Base-by-base conservation (phyloP, 2,888 invertebrate species). In the Drosophila demipolita region DNA sequence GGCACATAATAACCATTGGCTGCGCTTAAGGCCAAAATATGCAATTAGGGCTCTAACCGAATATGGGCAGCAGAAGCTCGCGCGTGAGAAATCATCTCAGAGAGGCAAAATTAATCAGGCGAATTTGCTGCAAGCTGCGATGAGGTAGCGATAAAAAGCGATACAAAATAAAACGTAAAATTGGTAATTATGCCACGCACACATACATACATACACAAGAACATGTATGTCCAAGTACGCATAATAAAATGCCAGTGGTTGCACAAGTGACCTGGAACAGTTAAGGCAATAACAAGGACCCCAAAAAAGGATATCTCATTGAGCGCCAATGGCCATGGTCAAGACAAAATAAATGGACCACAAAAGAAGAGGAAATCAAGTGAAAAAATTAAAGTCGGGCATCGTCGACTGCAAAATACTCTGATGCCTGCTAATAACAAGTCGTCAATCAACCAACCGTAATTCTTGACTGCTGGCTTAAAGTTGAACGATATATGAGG, bases 31-130 rank as follows among this genome's bases (percentile, higher is more conserved):
- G 66, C 70, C 60, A 67, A 81, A 85, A 84, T 83, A 77, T 89
- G 85, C 87, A 89, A 87, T 89, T 89, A 87, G 75, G 79, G 53
- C 63, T 59, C 62, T 45, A 55, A 33, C 62, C 65, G 17, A 54
- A 71, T 48, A 59, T 53, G 62, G 66, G 38, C 45, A 38, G 48
- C 49, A 66, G 60, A 40, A 73, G 33, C 38, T 57, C 48, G 42
- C 69, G 73, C 75, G 82, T 87, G 84, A 82, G 76, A 85, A 83
- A 81, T 53, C 62, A 57, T 64, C 61, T 33, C 48, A 33, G 33
- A 26, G 26, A 35, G 11, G 26, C 8, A 1, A 79, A 87, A 79
- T 85, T 90, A 90, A 87, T 87, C 87, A 90, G 83, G 90, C 90
- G 86, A 66, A 83, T 71, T 88, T 88, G 90, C 85, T 85, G 86